Base-by-base conservation (phyloP, 2,797 vertebrate genomes). In the Denticeps clupeoides region DNA sequence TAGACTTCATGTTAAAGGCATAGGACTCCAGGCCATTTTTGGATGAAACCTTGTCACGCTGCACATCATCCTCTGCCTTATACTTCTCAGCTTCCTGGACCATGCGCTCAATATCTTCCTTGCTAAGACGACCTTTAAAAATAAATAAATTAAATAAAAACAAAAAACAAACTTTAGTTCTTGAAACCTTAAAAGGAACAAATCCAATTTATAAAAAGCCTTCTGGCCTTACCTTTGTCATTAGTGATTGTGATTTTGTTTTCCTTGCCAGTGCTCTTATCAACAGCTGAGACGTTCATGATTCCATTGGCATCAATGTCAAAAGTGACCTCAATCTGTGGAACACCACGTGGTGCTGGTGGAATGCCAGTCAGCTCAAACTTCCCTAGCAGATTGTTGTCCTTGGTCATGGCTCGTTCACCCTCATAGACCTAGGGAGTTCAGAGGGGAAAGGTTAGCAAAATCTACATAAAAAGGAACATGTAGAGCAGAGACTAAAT, bases 81-180 rank as follows among this genome's bases (percentile, higher is more conserved):
- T 98, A 97, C 12, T 89, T 88, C 65, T 98, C 94, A 1, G 94
- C 92, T 56, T 97, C 93, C 58, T 94, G 90, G 8, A 96, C 92
- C 93, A 98, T 97, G 26, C 92, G 83, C 38, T 97, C 94, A 1
- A 97, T 98, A 60, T 98, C 94, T n/a, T 98, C 93, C 73, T 98
- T 98, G 63, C 90, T 96, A 43, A 98, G 82, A 0, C 91, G 91
- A 49, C 94, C 93, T 96, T 46, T 42, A 54, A 46, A 1, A 3
- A 24, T 31, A 4, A 19, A 25, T 3, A 23, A 50, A 7, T 12
- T 32, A 13, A 27, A 10, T 6, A 4, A 35, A 29, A 2, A 5
- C 33, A 2, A n/a, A 9, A 13, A 27, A 51, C 3, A 7, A 19
- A 26, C n/a, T n/a, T n/a, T n/a, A n/a, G 1, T 3, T 25, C 24